Evolutionary conservation across 2,888 invertebrate species (phyloP).

Genomic region (Drosophila phalerata): DNA sequence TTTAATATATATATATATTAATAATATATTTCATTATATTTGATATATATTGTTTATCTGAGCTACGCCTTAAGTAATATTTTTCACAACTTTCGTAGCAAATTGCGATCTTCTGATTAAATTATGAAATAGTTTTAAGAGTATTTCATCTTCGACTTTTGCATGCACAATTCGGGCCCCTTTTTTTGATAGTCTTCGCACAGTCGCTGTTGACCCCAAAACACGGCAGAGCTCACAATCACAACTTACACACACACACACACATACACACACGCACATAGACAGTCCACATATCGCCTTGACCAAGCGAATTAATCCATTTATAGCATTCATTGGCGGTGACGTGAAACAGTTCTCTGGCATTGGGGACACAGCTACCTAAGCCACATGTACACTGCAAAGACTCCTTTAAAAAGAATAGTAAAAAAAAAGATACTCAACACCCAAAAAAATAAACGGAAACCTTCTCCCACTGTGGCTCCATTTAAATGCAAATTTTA

Average conservation of each 20-base stretch:
- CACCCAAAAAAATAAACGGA: not conserved
- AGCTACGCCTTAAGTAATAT: too few species aligned
- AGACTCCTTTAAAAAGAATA: slow-evolving; percentile 24
- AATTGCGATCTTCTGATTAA: not conserved
- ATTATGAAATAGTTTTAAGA: not conserved
- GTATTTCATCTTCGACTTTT: slow-evolving; percentile 5
- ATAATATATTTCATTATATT: too few species aligned
- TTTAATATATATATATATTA: too few species aligned
- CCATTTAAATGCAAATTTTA: slow-evolving; percentile 80
- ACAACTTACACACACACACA: slow-evolving; percentile 21
- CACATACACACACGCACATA: slow-evolving; percentile 18
- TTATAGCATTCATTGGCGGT: slow-evolving; percentile 77
- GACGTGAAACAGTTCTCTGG: slow-evolving; percentile 59
- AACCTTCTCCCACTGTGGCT: slow-evolving; percentile 30
- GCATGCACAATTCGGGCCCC: not conserved
- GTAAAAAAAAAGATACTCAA: slow-evolving; percentile 2
- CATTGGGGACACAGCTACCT: slow-evolving; percentile 21
- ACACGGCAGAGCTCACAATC: slow-evolving; percentile 26
- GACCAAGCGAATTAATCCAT: slow-evolving; percentile 78
- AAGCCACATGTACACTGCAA: slow-evolving; percentile 28
- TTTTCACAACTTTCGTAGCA: not conserved
- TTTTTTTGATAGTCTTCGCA: slow-evolving; percentile 25
- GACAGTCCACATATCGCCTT: slow-evolving; percentile 44
- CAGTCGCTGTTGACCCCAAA: slow-evolving; percentile 45
- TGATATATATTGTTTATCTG: too few species aligned